Conservation (phyloP, 2,797 vertebrate species). For the Sternarchorhynchus goeldii region DNA sequence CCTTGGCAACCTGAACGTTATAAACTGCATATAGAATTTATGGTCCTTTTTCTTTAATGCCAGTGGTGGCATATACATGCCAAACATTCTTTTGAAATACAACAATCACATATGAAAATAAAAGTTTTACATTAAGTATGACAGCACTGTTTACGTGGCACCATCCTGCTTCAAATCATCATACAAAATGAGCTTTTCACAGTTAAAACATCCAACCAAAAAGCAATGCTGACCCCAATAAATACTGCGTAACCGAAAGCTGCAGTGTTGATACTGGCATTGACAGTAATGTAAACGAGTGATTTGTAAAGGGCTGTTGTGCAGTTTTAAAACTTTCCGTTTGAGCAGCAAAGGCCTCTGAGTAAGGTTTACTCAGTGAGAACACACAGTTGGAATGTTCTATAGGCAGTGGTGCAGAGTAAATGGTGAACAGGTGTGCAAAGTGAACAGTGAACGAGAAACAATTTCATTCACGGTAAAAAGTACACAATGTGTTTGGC, state of each 20-base stretch:
- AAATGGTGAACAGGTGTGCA: constrained; percentile 41
- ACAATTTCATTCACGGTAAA: constrained; percentile 44
- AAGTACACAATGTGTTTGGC: constrained; percentile 51
- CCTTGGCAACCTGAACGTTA: constrained; percentile 71
- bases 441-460: constrained; percentile 25
- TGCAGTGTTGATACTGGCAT: constrained; percentile 21
- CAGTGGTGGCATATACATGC: constrained; percentile 57
- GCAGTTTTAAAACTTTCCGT: neutral
- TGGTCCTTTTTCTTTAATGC: constrained; percentile 61
- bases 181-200: constrained; percentile 66
- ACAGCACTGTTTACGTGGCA: constrained; percentile 68
- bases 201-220: constrained; percentile 65
- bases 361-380: neutral
- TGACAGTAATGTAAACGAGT: constrained; percentile 26
- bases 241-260: constrained; percentile 15
- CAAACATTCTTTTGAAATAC: constrained; percentile 64
- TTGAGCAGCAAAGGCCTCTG: constrained; percentile 31
- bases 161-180: constrained; percentile 64
- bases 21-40: constrained; percentile 72
- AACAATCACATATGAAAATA: constrained; percentile 46
- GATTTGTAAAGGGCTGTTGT: constrained; percentile 33
- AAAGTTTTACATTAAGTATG: constrained; percentile 59
- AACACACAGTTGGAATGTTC: constrained; percentile 18
- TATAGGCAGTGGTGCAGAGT: constrained; percentile 27
- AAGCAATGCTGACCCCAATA: constrained; percentile 48